Evolutionary conservation across 2,888 invertebrate genomes (phyloP), one percentile per base, ranked within the genome.

Genomic region (Ochropacha duplaris): DNA sequence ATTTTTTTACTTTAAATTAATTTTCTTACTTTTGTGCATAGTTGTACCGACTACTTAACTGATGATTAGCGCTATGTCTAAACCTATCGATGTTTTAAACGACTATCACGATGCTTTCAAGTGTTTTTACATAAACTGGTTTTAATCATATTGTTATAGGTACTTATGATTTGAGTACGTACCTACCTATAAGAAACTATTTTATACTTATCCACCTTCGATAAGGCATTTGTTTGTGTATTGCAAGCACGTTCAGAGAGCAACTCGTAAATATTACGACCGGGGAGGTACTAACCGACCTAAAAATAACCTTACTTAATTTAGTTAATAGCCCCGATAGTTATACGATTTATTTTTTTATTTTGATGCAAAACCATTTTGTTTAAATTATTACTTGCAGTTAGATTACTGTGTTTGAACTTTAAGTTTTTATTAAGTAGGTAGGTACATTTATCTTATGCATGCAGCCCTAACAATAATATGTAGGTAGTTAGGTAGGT

Each of bases 1-100:
- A 44, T 68, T 22, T 55, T 50, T 57, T 61, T n/a, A n/a, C n/a
- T 65, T 59, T 57, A 11, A 54, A 51, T 57, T 59, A 12, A 12
- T 60, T 39, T 22, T 44, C 49, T 55, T 36, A 22, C 12, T 57
- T 54, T 11, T 56, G n/a, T 56, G 22, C 51, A 9, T 49, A n/a
- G 49, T 2, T 36, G 51, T 54, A 49, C 22, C 12, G 9, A 49
- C 31, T 44, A 44, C 44, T 44, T 44, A 19, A 19, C 44, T 2
- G 19, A 8, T 44, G 44, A 44, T 44, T 44, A 44, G 44, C 19
- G 19, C 44, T 44, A 5, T n/a, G 9, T 9, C n/a, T 19, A 31
- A 31, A 31, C 3, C 31, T 31, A 5, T 5, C 2, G 5, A 44
- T 4, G 16, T 2, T 2, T 19, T 6, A 44, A 44, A 44, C 44